These are phyloP conservation scores for Drosophila melanica DNA, from an alignment of 1,140 invertebrate genomes.

Conservation along the genomic window DNA sequence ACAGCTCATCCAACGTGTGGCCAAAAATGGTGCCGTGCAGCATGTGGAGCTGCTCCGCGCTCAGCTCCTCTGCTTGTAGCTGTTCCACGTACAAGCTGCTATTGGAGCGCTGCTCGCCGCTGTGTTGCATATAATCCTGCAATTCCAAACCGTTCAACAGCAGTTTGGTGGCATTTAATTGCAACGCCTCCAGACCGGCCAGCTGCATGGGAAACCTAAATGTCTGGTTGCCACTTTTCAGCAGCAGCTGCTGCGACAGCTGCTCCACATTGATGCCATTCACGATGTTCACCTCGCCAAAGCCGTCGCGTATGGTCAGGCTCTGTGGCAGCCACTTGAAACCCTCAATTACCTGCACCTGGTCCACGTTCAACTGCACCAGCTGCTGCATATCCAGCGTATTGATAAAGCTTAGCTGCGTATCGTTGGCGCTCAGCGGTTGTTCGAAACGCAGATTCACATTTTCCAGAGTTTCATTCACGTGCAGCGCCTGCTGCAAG, in stretches of 20 bases:
- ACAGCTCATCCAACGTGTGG: conserved; percentile 43
- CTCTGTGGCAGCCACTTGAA: conserved; percentile 59
- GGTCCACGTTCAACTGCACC: conserved; percentile 60
- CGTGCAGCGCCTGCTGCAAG: conserved; percentile 46
- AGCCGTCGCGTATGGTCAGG: conserved; percentile 69
- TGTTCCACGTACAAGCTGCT: conserved; percentile 43
- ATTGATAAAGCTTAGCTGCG: conserved; percentile 71
- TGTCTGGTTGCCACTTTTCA: conserved; percentile 83
- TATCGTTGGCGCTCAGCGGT: conserved; percentile 70
- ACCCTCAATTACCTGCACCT: conserved; percentile 67
- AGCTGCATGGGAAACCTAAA: conserved; percentile 65
- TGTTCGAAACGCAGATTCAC: conserved; percentile 82
- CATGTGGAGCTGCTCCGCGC: conserved; percentile 45
- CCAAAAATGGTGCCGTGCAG: conserved; percentile 62
- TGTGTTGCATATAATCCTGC: conserved; percentile 41
- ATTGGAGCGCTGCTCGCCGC: conserved; percentile 41
- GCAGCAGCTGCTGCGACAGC: conserved; percentile 73
- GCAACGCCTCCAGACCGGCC: conserved; percentile 16
- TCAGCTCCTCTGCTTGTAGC: conserved; percentile 26
- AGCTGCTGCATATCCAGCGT: conserved; percentile 60
- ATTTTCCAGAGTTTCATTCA: conserved; percentile 57
- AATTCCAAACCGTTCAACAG: conserved; percentile 34
- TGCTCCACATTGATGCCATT: conserved; percentile 80
- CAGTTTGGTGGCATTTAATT: conserved; percentile 40
- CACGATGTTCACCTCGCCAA: conserved; percentile 79